These are phyloP conservation scores for Champsocephalus esox DNA, from an alignment of 2,797 vertebrate species.

Conservation along the genomic window DNA sequence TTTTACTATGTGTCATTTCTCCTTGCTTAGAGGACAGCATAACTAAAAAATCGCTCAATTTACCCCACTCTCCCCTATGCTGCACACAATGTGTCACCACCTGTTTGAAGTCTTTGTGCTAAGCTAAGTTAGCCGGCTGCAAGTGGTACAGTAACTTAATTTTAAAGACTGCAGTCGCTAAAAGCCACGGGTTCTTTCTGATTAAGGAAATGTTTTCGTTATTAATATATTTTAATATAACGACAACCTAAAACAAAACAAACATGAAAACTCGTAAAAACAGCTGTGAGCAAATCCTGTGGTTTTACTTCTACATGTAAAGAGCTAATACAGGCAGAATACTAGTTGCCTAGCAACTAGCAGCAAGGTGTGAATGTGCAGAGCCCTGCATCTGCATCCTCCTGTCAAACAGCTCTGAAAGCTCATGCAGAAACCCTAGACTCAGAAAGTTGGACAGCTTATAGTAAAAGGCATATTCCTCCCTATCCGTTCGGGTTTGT, in stretches of 20 bases:
- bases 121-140: too few relatives aligned
- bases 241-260: neutral
- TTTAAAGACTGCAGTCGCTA: neutral
- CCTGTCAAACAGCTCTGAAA: conserved; percentile 2
- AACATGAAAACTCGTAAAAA: neutral
- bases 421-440: conserved; percentile 5
- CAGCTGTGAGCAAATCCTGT: conserved; percentile 11
- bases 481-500: neutral
- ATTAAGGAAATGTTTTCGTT: neutral
- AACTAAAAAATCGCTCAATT: too few relatives aligned
- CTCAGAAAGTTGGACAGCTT: neutral
- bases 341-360: conserved; percentile 51
- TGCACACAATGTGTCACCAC: neutral
- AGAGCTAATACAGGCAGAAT: conserved; percentile 26
- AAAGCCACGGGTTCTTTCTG: neutral
- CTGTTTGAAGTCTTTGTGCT: neutral
- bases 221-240: neutral
- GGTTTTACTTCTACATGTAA: conserved; percentile 25
- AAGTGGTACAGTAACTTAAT: too few relatives aligned
- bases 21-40: too few relatives aligned
- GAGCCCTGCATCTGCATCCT: conserved; percentile 14
- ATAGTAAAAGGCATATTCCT: conserved; percentile 24
- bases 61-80: too few relatives aligned
- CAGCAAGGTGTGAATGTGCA: conserved; percentile 60
- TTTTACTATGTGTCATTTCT: too few relatives aligned